Base-by-base conservation (phyloP, 2,113 vertebrate genomes). In the Pangasianodon gigas region DNA sequence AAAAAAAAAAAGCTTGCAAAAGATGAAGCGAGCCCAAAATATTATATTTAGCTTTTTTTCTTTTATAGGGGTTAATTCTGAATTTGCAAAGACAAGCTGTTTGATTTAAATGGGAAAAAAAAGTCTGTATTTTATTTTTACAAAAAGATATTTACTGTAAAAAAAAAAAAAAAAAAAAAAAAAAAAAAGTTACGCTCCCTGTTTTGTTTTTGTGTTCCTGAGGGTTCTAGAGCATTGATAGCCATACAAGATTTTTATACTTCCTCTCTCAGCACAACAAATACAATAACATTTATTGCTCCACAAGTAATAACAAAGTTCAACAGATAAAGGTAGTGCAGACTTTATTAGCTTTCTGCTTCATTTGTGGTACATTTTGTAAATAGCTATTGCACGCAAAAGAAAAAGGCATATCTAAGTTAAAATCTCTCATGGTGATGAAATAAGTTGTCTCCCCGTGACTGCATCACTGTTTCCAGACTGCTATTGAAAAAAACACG, bases 1-100 rank as follows among this genome's bases (percentile, higher is more conserved):
- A 52, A 37, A 52, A 62, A 29, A 13, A 67, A n/a, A 67, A 11
- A 67, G 95, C 96, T 96, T 95, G 94, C 96, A 95, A 95, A 96
- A 96, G 95, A 81, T 96, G 95, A 96, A 95, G 94, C 93, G 95
- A 95, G 94, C 95, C 96, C 96, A 94, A 95, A 94, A 96, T 96
- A 95, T 95, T 96, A 96, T 96, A 96, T 96, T 96, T 96, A 96
- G 95, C 26, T 10, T 95, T 95, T 95, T 97, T 97, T 97, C 95
- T 97, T 96, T 97, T 96, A 96, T 96, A 97, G 95, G 97, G 96
- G 96, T 97, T 97, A 97, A 97, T 97, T 96, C 96, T 97, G 96
- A 96, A 96, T 96, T 89, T 96, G 96, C 96, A 95, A 96, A 89
- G 87, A 83, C 75, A 86, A 37, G 10, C 80, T 96, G 96, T 96